A percentile compares a stretch with the other conserved stretches of the same genome.
Evolutionary conservation across 2,113 vertebrate genomes (phyloP).

Genomic region (Atrichornis clamosus): DNA sequence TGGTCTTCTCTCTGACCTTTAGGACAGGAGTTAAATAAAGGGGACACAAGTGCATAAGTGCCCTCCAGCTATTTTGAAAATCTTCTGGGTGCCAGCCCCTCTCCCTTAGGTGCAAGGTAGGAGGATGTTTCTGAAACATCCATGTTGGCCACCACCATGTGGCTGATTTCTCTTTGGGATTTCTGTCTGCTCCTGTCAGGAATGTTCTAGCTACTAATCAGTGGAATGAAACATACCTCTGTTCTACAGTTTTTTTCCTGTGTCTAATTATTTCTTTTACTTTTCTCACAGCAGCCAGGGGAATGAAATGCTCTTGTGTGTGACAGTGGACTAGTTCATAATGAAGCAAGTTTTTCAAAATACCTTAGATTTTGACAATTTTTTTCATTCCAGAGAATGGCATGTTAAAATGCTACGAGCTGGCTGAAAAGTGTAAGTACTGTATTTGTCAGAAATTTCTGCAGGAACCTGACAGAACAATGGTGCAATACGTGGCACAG

Average conservation of each 20-base stretch:
- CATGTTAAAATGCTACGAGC: slow-evolving; percentile 13
- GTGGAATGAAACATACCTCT: slow-evolving; percentile 1
- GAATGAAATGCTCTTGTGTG: background rate
- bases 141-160: background rate
- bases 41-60: background rate
- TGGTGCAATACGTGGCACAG: background rate
- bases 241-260: background rate
- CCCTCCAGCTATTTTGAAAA: background rate
- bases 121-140: background rate
- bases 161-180: background rate
- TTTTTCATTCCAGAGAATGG: background rate
- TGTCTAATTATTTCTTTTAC: slow-evolving; percentile 25
- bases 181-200: background rate
- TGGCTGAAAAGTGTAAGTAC: slow-evolving; percentile 25
- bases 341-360: slow-evolving; percentile 42
- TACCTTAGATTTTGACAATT: slow-evolving; percentile 7
- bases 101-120: background rate
- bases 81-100: background rate
- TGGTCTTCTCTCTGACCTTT: background rate
- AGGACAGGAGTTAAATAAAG: background rate
- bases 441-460: slow-evolving; percentile 37
- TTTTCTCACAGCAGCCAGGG: background rate
- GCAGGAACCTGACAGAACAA: slow-evolving; percentile 35
- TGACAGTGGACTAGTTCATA: slow-evolving; percentile 15
- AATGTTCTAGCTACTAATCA: background rate